Percentiles rank a stretch among this genome's conserved stretches.
Conservation (phyloP, 1,140 invertebrate genomes). For the Hycleus phaleratus region DNA sequence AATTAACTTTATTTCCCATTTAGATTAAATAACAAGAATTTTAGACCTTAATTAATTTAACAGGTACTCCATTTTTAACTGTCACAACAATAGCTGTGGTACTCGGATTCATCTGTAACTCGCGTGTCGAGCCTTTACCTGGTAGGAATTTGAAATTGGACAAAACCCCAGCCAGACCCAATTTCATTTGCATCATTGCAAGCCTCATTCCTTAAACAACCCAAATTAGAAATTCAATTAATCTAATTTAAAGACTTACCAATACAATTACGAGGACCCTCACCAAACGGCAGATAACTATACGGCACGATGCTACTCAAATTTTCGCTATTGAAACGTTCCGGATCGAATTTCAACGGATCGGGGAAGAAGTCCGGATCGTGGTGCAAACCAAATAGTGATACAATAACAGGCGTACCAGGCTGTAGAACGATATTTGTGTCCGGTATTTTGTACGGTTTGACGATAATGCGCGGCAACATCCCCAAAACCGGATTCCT, state of each 20-base stretch:
- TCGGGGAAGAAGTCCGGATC: constrained; percentile 48
- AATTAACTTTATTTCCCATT: too few relatives aligned
- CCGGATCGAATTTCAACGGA: constrained; percentile 53
- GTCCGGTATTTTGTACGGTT: constrained; percentile 34
- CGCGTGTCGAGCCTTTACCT: not conserved
- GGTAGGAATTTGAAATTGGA: constrained; percentile 25
- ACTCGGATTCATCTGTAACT: too few relatives aligned
- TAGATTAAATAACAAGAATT: too few relatives aligned
- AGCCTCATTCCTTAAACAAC: constrained; percentile 23
- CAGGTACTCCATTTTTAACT: too few relatives aligned
- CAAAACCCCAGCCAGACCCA: constrained; percentile 4
- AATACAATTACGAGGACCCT: constrained; percentile 50
- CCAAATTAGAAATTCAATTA: not conserved
- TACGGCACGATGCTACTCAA: constrained; percentile 38
- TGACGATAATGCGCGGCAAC: constrained; percentile 34
- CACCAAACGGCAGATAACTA: constrained; percentile 48
- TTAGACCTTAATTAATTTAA: too few relatives aligned
- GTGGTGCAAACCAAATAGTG: constrained; percentile 29
- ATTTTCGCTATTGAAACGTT: constrained; percentile 46
- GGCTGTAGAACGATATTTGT: constrained; percentile 23
- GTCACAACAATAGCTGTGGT: too few relatives aligned
- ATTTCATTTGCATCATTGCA: constrained; percentile 39
- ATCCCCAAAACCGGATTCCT: constrained; percentile 39
- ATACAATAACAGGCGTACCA: constrained; percentile 29
- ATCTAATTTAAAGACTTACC: constrained; percentile 26